phyloP scores from a whole-genome alignment of 2,113 vertebrate genomes.

The Spermophilus dauricus region DNA sequence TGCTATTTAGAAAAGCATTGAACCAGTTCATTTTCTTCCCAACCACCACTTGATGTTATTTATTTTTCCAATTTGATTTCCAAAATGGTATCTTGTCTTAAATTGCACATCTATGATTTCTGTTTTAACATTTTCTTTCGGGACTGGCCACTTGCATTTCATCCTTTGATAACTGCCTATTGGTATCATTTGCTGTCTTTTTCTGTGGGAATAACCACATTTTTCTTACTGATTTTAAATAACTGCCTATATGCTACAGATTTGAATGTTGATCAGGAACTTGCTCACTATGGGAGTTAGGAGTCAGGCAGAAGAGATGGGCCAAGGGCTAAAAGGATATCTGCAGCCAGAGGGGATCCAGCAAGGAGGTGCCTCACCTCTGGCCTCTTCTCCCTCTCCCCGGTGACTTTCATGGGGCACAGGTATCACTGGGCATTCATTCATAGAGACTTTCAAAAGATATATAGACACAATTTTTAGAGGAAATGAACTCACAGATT shows the following conservation, averaged over 20 bases:
- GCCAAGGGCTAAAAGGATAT: not conserved
- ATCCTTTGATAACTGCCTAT: not conserved
- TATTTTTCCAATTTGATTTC: slow-evolving; percentile 42
- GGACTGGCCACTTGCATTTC: not conserved
- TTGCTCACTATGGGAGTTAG: not conserved
- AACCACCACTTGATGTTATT: not conserved
- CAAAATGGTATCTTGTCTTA: not conserved
- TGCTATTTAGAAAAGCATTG: not conserved
- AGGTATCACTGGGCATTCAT: not conserved
- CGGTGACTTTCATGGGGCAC: not conserved
- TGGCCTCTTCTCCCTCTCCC: not conserved
- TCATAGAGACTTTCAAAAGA: not conserved
- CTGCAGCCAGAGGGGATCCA: not conserved
- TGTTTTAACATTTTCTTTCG: not conserved
- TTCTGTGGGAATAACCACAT: not conserved
- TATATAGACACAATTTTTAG: not conserved
- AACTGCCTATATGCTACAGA: not conserved
- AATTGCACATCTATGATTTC: not conserved
- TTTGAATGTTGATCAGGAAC: not conserved
- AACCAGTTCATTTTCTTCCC: not conserved
- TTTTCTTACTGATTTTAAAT: slow-evolving; percentile 45
- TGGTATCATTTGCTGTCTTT: not conserved
- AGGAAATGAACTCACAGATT: slow-evolving; percentile 18
- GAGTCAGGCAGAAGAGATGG: not conserved
- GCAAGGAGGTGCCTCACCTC: too few species aligned